phyloP scores from a whole-genome alignment of 2,113 vertebrate species.

The Ophthalmolycus amberensis region DNA sequence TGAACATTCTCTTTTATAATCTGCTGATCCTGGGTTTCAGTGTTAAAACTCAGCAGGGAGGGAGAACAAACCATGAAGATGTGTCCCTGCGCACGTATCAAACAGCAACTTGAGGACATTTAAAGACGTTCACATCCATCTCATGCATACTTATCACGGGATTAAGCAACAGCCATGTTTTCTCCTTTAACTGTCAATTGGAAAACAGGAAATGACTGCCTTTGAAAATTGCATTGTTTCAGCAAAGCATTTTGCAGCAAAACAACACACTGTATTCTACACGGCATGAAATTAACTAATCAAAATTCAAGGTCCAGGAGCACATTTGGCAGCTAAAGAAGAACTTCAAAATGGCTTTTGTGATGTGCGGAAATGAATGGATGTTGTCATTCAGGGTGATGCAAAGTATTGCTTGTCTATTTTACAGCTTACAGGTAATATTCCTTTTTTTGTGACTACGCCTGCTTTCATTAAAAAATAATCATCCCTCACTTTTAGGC shows the following conservation, averaged over 20 bases:
- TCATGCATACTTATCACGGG: conserved; percentile 67
- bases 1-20: conserved; percentile 58
- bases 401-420: conserved; percentile 73
- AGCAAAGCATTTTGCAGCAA: conserved; percentile 50
- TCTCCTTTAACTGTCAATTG: conserved; percentile 60
- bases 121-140: conserved; percentile 62
- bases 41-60: conserved; percentile 51
- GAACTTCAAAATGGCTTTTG: conserved; percentile 75
- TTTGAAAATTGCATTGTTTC: conserved; percentile 76
- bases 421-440: conserved; percentile 77
- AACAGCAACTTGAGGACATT: conserved; percentile 67
- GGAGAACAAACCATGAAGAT: conserved; percentile 42
- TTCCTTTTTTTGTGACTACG: conserved; percentile 51
- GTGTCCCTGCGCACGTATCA: conserved; percentile 56
- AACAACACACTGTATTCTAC: conserved; percentile 69
- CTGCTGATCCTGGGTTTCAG: conserved; percentile 54
- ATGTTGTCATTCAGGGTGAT: conserved; percentile 62
- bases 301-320: conserved; percentile 75
- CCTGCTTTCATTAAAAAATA: conserved; percentile 83
- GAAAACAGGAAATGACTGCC: conserved; percentile 68
- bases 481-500: conserved; percentile 82
- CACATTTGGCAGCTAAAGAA: conserved; percentile 68
- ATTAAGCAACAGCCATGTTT: conserved; percentile 66
- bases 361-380: conserved; percentile 68
- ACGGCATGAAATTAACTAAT: conserved; percentile 79